Evolutionary conservation across 1,140 invertebrate genomes (phyloP).

Genomic region (Dreissena polymorpha): DNA sequence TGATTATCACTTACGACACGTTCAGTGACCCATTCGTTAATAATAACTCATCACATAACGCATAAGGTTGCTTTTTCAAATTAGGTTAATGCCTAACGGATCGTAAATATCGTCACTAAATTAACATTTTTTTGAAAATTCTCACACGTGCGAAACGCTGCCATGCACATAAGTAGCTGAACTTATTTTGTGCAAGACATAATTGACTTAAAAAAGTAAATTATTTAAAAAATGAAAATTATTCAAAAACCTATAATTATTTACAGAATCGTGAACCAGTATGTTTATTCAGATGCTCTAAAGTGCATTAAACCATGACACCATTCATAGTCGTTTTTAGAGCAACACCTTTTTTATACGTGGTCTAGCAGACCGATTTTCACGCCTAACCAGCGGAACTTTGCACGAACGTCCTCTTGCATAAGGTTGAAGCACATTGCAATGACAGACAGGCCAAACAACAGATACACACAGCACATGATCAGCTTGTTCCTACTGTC

Average conservation of each 20-base stretch:
- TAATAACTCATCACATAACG: too few relatives aligned
- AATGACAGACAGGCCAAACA: constrained; percentile 97
- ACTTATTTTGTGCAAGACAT: background rate
- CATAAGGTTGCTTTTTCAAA: too few relatives aligned
- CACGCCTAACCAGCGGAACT: constrained; percentile 85
- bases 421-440: constrained; percentile 99
- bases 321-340: background rate
- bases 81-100: too few relatives aligned
- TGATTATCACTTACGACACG: too few relatives aligned
- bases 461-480: constrained; percentile 77
- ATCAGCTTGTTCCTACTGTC: constrained; percentile 68
- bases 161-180: too few relatives aligned
- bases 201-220: background rate
- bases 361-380: constrained; percentile 62
- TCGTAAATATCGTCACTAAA: too few relatives aligned
- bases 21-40: too few relatives aligned
- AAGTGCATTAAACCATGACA: background rate
- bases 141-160: too few relatives aligned
- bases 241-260: background rate
- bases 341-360: background rate
- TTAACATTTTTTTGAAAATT: too few relatives aligned
- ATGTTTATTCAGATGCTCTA: background rate
- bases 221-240: background rate
- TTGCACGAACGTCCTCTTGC: constrained; percentile 91
- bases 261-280: background rate